These are phyloP conservation scores for Coregonus suidteri DNA, from an alignment of 2,797 vertebrate species.

Conservation along the genomic window DNA sequence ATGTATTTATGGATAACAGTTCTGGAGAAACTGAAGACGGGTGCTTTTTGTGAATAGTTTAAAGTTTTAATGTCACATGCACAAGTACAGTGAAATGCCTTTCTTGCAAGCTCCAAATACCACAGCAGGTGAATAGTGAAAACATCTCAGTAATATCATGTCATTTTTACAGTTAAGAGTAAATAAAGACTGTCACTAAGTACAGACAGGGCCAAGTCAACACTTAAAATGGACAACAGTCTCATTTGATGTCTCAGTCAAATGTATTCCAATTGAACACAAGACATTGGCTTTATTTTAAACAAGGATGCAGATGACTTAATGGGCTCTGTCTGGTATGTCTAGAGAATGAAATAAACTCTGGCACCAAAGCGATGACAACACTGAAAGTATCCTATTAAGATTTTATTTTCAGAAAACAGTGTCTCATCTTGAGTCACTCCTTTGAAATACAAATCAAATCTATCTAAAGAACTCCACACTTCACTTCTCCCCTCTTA, in stretches of 20 bases:
- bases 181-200: no score
- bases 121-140: constrained; percentile 5
- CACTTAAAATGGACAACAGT: no score
- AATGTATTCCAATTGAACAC: no score
- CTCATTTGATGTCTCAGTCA: no score
- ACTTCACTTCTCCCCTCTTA: background rate
- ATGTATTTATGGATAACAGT: background rate
- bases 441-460: background rate
- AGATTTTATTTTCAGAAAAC: background rate
- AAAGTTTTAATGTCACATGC: no score
- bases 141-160: constrained; percentile 37
- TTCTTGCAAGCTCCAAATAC: background rate
- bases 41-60: background rate
- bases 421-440: background rate
- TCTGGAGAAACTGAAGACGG: background rate
- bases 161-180: constrained; percentile 16
- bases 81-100: no score
- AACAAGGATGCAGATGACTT: background rate
- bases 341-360: constrained; percentile 14
- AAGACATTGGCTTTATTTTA: background rate
- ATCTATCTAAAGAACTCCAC: background rate
- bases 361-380: background rate
- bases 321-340: constrained; percentile 32
- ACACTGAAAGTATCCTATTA: background rate
- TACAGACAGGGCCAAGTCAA: no score